Percentiles rank a stretch among this genome's conserved stretches.
Evolutionary conservation across 2,797 vertebrate genomes (phyloP).

Genomic region (Novumbra hubbsi): DNA sequence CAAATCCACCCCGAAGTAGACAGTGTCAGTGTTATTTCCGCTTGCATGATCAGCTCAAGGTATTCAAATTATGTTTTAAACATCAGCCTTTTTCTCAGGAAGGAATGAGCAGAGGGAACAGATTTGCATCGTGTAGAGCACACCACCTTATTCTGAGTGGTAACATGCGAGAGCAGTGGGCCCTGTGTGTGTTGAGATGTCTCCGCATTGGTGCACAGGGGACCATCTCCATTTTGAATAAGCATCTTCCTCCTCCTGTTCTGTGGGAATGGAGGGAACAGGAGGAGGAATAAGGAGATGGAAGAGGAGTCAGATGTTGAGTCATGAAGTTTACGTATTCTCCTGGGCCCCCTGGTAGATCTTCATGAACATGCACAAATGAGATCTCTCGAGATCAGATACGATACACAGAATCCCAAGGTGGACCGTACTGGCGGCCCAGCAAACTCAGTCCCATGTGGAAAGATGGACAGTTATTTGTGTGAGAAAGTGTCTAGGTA

Average conservation of each 20-base stretch:
- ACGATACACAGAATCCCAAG: too few relatives aligned
- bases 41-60: slow-evolving; percentile 15
- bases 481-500: too few relatives aligned
- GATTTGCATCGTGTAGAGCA: slow-evolving; percentile 26
- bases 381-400: too few relatives aligned
- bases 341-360: neutral
- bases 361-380: too few relatives aligned
- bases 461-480: too few relatives aligned
- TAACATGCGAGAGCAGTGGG: neutral
- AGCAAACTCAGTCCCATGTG: too few relatives aligned
- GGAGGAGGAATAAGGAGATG: neutral
- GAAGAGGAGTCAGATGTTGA: neutral
- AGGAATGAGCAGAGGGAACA: slow-evolving; percentile 8
- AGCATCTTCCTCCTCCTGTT: too few relatives aligned
- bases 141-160: neutral
- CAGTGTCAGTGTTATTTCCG: slow-evolving; percentile 32
- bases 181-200: neutral
- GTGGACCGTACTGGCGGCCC: too few relatives aligned
- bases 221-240: neutral
- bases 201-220: neutral
- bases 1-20: neutral
- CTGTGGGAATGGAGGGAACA: neutral
- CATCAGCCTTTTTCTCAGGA: slow-evolving; percentile 23
- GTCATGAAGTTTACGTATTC: slow-evolving; percentile 4
- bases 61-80: slow-evolving; percentile 22